phyloP scores from a whole-genome alignment of 1,140 invertebrate species.

The Dinoponera quadriceps region DNA sequence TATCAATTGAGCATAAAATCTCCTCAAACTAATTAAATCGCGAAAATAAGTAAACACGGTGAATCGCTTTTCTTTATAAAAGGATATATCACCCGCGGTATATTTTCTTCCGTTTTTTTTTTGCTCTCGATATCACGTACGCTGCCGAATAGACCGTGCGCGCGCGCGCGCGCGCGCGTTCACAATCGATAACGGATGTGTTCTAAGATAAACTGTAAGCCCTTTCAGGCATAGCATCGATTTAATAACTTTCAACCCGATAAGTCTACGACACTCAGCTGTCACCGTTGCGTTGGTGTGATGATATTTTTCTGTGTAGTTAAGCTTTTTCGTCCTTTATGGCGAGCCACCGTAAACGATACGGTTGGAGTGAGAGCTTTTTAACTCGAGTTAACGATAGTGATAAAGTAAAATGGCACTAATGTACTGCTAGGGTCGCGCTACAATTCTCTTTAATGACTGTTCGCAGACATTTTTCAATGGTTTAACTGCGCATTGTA shows the following conservation, averaged over 20 bases:
- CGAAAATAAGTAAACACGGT: slow-evolving; percentile 62
- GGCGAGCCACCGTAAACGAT: background rate
- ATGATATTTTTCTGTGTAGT: background rate
- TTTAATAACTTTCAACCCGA: slow-evolving; percentile 29
- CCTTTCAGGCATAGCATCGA: slow-evolving; percentile 12
- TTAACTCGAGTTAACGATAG: background rate
- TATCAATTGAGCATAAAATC: no score
- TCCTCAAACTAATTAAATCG: background rate
- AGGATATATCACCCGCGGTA: no score
- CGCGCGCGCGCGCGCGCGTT: background rate
- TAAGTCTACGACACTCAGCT: background rate
- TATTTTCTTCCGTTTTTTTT: background rate
- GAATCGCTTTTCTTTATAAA: no score
- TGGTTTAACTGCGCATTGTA: slow-evolving; percentile 1
- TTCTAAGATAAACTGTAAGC: slow-evolving; percentile 14
- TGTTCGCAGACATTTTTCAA: background rate
- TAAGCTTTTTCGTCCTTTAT: background rate
- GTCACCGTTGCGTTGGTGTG: background rate
- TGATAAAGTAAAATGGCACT: no score
- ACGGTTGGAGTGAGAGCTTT: background rate
- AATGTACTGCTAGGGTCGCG: background rate
- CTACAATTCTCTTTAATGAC: background rate
- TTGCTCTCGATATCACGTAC: background rate
- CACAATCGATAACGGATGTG: slow-evolving; percentile 10
- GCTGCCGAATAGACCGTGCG: background rate